Evolutionary conservation across 2,888 invertebrate genomes (phyloP).

Genomic region (Hyalella azteca): DNA sequence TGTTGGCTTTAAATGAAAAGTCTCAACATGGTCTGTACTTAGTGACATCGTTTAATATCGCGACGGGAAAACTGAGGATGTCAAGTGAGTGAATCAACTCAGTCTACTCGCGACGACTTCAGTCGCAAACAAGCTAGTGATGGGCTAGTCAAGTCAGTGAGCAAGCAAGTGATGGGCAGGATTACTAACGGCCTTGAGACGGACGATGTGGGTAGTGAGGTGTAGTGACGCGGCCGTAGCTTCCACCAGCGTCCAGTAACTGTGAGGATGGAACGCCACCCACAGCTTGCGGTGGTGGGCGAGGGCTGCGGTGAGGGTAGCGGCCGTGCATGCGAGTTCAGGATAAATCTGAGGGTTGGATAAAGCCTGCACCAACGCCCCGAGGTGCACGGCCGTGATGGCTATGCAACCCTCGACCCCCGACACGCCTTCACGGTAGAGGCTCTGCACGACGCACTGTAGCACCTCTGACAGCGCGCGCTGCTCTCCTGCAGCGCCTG

Average conservation of each 20-base stretch:
- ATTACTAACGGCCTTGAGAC: slow-evolving; percentile 29
- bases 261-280: slow-evolving; percentile 49
- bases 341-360: slow-evolving; percentile 47
- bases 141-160: not conserved
- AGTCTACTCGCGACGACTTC: too few relatives aligned
- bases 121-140: not conserved
- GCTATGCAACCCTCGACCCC: slow-evolving; percentile 55
- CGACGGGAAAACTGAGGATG: too few relatives aligned
- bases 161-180: not conserved
- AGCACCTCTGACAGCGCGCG: slow-evolving; percentile 18
- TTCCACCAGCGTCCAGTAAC: slow-evolving; percentile 47
- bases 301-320: slow-evolving; percentile 49
- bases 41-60: too few relatives aligned
- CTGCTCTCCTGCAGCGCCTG: slow-evolving; percentile 43
- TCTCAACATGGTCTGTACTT: too few relatives aligned
- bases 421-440: slow-evolving; percentile 46
- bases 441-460: slow-evolving; percentile 21
- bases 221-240: slow-evolving; percentile 50
- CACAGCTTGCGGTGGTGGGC: slow-evolving; percentile 50
- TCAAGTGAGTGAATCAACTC: too few relatives aligned
- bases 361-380: slow-evolving; percentile 47
- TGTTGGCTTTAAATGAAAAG: too few relatives aligned
- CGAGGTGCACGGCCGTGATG: slow-evolving; percentile 51
- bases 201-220: slow-evolving; percentile 51
- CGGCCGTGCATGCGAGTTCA: slow-evolving; percentile 51